Base-by-base conservation (phyloP, 2,113 vertebrate genomes). In the Solea solea region DNA sequence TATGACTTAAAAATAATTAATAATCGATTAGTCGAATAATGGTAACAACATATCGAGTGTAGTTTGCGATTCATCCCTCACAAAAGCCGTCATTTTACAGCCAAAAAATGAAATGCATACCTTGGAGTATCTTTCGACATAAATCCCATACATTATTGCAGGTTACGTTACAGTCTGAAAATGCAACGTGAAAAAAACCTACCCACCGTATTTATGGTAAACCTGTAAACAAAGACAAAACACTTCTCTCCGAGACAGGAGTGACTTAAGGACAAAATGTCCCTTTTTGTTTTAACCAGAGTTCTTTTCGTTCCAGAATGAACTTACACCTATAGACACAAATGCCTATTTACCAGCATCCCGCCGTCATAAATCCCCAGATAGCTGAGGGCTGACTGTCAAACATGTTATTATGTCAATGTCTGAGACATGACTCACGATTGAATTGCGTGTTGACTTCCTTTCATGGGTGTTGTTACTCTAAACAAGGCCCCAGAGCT, bases 371-470 rank as follows among this genome's bases (percentile, higher is more conserved):
- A 66, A 69, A 61, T 53, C 44, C 56, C 66, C 7, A 39, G 9
- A 63, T 40, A 4, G 60, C 10, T 65, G 42, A 53, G 69, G 48
- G 54, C 58, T 53, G 72, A 80, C 74, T 64, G 51, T 64, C 56
- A 66, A 79, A 12, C 39, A 28, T 84, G 50, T 88, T 3, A 89
- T 87, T 82, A 89, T 59, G 51, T 66, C 56, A 7, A 41, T 61
- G 40, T 64, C 58, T 52, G 42, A 85, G 76, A 82, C 65, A 45
- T 81, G 80, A 78, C 42, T 83, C 70, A 65, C 76, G 16, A 16
- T 49, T 66, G 27, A 81, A 42, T 40, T 14, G 48, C 8, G 49
- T 74, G 40, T 78, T 80, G 73, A 62, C 42, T 67, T 81, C 34
- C 58, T 64, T 41, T 54, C 21, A 1, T 42, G 25, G 13, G 44